A percentile compares a stretch with the other conserved stretches of the same genome.
phyloP scores from a whole-genome alignment of 2,113 vertebrate species.

The Axis porcinus region DNA sequence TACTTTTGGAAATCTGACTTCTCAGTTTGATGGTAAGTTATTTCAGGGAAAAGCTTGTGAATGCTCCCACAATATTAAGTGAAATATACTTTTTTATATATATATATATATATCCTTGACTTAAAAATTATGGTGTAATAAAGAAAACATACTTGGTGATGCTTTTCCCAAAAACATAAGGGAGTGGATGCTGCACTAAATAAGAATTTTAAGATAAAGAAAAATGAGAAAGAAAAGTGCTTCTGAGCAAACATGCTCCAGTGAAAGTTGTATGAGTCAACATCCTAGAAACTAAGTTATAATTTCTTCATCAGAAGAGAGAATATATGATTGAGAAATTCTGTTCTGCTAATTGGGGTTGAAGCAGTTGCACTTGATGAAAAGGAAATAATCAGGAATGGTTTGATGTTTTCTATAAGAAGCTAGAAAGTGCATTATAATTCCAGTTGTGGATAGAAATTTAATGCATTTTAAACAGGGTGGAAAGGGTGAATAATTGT shows the following conservation, averaged over 20 bases:
- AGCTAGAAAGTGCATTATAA: conserved; percentile 29
- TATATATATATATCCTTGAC: neutral
- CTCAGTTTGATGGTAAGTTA: neutral
- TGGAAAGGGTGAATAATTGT: conserved; percentile 37
- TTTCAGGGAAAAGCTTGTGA: neutral
- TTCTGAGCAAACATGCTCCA: neutral
- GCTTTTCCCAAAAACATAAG: neutral
- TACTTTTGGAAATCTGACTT: neutral
- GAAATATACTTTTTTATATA: neutral
- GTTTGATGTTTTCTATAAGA: conserved; percentile 31
- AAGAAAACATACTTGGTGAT: neutral
- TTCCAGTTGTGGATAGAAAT: conserved; percentile 17
- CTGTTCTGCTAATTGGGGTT: conserved; percentile 23
- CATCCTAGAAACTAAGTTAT: neutral
- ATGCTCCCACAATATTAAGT: neutral
- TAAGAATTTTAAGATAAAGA: conserved; percentile 10
- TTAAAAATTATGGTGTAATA: neutral
- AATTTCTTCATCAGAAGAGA: conserved; percentile 28
- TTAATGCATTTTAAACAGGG: conserved; percentile 46
- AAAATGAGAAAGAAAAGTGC: neutral
- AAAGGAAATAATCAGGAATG: conserved; percentile 55
- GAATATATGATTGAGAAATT: neutral
- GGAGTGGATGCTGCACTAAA: neutral
- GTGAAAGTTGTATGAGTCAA: neutral
- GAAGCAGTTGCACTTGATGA: neutral